These are phyloP conservation scores for Suricata suricatta DNA, from an alignment of 2,113 vertebrate genomes.

Conservation along the genomic window DNA sequence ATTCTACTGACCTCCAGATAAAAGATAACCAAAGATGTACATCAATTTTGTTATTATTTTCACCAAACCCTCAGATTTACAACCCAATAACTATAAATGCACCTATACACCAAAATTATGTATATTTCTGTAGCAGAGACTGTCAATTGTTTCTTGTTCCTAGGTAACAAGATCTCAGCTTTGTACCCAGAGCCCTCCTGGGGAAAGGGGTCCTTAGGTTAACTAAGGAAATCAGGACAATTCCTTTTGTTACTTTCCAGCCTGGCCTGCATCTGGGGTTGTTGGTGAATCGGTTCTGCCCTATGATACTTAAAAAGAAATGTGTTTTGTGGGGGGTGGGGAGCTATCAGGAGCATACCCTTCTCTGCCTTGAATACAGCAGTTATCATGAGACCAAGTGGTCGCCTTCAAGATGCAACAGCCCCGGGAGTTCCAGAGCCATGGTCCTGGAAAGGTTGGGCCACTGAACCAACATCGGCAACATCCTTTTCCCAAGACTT, in stretches of 20 bases:
- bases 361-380: neutral
- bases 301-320: neutral
- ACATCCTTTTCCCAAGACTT: neutral
- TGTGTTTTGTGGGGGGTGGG: neutral
- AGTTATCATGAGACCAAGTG: neutral
- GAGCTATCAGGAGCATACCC: neutral
- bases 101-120: neutral
- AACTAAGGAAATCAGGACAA: neutral
- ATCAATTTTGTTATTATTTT: neutral
- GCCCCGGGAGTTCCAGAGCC: neutral
- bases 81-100: neutral
- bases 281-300: neutral
- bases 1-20: neutral
- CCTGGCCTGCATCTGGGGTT: neutral
- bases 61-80: neutral
- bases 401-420: neutral
- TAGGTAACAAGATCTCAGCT: neutral
- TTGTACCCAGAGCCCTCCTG: neutral
- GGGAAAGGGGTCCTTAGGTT: neutral
- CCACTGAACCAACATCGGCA: neutral
- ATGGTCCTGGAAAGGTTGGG: neutral
- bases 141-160: neutral
- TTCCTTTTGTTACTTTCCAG: neutral
- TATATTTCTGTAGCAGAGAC: neutral
- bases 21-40: neutral